Conservation (phyloP, 2,113 vertebrate genomes). For the Ranitomeya variabilis region DNA sequence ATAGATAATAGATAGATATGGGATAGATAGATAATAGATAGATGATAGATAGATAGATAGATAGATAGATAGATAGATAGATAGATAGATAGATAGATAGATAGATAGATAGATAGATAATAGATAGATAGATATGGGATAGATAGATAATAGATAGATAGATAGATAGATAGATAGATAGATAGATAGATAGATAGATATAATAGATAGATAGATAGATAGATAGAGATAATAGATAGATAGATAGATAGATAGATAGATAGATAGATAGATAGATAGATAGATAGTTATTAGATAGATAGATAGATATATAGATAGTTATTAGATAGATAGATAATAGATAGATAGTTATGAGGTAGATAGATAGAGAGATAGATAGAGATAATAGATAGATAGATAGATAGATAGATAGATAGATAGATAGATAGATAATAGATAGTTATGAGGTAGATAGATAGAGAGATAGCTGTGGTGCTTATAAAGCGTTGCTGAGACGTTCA, state of each 20-base stretch:
- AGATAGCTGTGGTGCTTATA: not conserved
- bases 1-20: not conserved
- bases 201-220: not conserved
- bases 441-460: not conserved
- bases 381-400: slow-evolving; percentile 2
- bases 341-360: not conserved
- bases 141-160: not conserved
- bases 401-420: no score
- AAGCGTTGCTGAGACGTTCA: no score
- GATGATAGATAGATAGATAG: not conserved
- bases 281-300: not conserved
- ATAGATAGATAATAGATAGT: no score
- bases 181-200: slow-evolving; percentile 14
- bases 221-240: no score
- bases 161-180: not conserved
- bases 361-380: not conserved
- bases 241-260: not conserved
- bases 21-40: not conserved
- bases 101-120: not conserved
- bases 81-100: not conserved
- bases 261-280: not conserved
- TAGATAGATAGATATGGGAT: no score
- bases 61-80: not conserved
- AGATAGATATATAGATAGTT: slow-evolving; percentile 1
- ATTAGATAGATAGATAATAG: not conserved